Evolutionary conservation across 2,113 vertebrate genomes (phyloP).

Genomic region (Zosterops hypoxanthus): DNA sequence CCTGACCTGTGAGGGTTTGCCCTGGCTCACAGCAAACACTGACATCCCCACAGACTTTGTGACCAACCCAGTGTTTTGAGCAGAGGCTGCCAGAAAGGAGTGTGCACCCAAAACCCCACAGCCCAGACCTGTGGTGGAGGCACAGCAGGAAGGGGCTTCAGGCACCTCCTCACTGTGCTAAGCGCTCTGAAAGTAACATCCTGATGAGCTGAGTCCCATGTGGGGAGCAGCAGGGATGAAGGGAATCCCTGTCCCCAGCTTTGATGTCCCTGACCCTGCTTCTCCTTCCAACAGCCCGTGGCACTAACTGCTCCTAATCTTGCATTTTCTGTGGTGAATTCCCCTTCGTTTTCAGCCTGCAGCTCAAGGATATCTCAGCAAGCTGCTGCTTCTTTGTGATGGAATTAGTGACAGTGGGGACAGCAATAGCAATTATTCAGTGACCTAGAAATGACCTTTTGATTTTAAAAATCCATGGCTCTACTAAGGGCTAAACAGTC

Average conservation of each 20-base stretch:
- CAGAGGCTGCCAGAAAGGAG: background rate
- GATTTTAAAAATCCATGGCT: background rate
- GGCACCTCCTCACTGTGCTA: background rate
- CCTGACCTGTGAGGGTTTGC: background rate
- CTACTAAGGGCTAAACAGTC: background rate
- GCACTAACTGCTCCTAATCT: background rate
- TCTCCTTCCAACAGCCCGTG: background rate
- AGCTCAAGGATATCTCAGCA: background rate
- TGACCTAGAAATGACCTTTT: background rate
- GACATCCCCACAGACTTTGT: background rate
- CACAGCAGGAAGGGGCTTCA: background rate
- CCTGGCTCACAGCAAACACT: background rate
- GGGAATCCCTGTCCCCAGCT: background rate
- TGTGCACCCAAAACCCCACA: background rate
- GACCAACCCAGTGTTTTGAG: background rate
- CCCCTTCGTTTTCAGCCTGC: background rate
- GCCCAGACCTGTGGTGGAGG: background rate
- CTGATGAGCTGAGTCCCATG: background rate
- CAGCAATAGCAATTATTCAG: background rate
- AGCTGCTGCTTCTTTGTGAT: background rate
- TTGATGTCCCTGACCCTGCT: background rate
- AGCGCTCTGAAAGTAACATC: rapidly evolving
- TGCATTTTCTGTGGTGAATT: background rate
- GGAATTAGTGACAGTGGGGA: background rate
- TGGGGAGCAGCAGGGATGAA: background rate